A percentile compares a stretch with the other conserved stretches of the same genome.
These are phyloP conservation scores for Lycocerus yunnanus DNA, from an alignment of 2,888 invertebrate species.

Conservation along the genomic window DNA sequence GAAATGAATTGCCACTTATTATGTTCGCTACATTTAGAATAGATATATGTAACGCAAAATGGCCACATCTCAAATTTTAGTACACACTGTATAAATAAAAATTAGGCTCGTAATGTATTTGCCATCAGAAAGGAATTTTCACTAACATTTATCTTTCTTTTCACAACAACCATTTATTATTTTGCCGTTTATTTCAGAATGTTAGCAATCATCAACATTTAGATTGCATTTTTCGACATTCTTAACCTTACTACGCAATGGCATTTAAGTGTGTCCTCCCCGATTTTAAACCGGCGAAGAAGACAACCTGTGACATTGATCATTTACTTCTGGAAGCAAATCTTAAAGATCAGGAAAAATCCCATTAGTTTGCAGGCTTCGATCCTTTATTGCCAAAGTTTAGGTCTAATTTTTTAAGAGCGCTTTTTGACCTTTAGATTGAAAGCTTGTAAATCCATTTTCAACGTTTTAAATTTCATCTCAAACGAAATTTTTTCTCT, in stretches of 20 bases:
- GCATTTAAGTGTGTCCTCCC: not conserved
- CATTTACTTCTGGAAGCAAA: not conserved
- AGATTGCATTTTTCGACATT: not conserved
- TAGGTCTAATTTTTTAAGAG: not conserved
- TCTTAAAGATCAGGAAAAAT: not conserved
- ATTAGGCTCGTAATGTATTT: not conserved
- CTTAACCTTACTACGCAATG: not conserved
- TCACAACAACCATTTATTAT: not conserved
- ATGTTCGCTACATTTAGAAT: slow-evolving; percentile 25
- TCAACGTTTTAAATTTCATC: not conserved
- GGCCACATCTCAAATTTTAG: slow-evolving; percentile 8
- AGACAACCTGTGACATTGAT: not conserved
- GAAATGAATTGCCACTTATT: slow-evolving; percentile 32
- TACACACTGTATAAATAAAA: slow-evolving; percentile 11
- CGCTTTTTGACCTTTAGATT: not conserved
- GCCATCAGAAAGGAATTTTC: not conserved
- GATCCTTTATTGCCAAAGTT: not conserved
- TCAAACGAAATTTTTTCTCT: not conserved
- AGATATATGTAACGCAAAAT: slow-evolving; percentile 10
- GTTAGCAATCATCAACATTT: not conserved
- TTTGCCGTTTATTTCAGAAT: not conserved
- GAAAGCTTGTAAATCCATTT: not conserved
- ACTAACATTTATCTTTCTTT: not conserved
- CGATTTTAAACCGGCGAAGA: not conserved
- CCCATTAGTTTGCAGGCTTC: not conserved